Evolutionary conservation across 37 sponge, comb jelly and placozoan genomes (phyloP), one percentile per base, ranked within the genome.

Genomic region (Petrosia ficiformis): DNA sequence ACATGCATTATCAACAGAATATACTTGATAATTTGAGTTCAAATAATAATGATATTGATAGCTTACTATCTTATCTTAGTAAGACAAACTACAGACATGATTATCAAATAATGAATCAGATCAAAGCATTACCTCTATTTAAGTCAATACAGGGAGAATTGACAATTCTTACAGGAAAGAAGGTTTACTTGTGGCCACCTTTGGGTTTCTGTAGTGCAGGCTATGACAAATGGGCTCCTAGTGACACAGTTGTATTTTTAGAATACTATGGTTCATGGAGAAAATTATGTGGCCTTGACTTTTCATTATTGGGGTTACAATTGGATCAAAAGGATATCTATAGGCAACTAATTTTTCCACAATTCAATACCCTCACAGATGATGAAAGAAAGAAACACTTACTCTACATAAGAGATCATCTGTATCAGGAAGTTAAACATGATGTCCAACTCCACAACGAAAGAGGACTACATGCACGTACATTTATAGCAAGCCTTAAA

Each of bases 181-280:
- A 30, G 25, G 58, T 73, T 32, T 68, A 73, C 32, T 22, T 73
- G 8, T 73, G 73, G 73, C 73, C 73, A 21, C 29, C 33, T 2
- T 1, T 2, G 2, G 54, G 16, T 48, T 44, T 73, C 30, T 73
- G 58, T 58, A 43, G 30, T 19, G 58, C 33, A 43, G 73, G 73
- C 5, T 28, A 28, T 48, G 57, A 73, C 33, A 73, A 48, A 2
- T 73, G 73, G 73, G 54, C 48, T 28, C 2, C 11, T 44, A 25
- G 29, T 10, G 30, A 43, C 29, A 36, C 25, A 57, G n/a, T 24
- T 73, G 57, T 73, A 21, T 73, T 73, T 48, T 8, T 73, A 48
- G 30, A 52, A 1, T 4, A 6, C 2, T 1, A 54, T 54, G 57
- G 58, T 1, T 24, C n/a, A 4, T 73, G 73, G 57, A 54, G 8